Base-by-base conservation (phyloP, 2,888 invertebrate species). In the Habrosyne pyritoides region DNA sequence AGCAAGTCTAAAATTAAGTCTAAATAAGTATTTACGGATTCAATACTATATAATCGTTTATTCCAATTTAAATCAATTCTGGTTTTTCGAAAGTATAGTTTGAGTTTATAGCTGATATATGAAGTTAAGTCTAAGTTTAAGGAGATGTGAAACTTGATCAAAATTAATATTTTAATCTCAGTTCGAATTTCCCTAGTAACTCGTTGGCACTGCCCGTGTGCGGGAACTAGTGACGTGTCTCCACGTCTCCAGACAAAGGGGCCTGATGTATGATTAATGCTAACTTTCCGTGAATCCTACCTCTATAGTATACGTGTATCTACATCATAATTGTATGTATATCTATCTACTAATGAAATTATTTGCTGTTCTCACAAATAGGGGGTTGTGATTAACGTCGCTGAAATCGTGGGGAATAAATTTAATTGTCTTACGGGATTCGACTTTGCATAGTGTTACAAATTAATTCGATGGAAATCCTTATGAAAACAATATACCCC, bases 261-360 rank as follows among this genome's bases (percentile, higher is more conserved):
- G 78, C 74, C 76, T 83, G 83, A 87, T 89, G 81, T 85, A 86
- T 89, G 89, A 91, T 86, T 82, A 89, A 89, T 86, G 77, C 64
- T 63, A 72, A 77, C 79, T 81, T 83, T 78, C 80, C 72, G 72
- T 69, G 70, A 66, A 77, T 69, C 67, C 63, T 64, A 66, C 69
- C 68, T 63, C 57, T 67, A 64, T 55, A 51, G 49, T 42, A 57
- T 63, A 58, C 59, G 50, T 56, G 53, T 56, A 62, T 12, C 7
- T 42, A 60, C 49, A 60, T 56, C 54, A 50, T 63, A 56, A 52
- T 63, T 71, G 72, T 70, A 77, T 77, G 75, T 80, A 74, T 73
- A 73, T 72, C 73, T 74, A 77, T 77, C 69, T 33, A 33, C 79
- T 87, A 89, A 89, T 89, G 85, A 87, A 87, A 86, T 88, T 86